phyloP scores from a whole-genome alignment of 2,888 invertebrate genomes.

The Mythimna albipuncta region DNA sequence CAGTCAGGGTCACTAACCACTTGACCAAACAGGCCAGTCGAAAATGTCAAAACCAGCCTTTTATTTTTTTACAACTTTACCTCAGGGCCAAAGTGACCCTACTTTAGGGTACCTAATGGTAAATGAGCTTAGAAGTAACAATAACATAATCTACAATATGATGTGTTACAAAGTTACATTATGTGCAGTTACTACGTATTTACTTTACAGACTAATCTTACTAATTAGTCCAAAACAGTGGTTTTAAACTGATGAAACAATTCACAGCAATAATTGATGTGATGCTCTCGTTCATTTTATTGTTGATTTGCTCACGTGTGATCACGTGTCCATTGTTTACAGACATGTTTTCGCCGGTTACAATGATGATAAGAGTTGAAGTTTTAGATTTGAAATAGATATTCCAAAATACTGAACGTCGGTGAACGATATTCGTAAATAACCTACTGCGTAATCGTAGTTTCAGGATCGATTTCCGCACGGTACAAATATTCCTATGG shows the following conservation, averaged over 20 bases:
- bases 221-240: neutral
- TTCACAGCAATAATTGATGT: neutral
- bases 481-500: too few relatives aligned
- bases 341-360: conserved; percentile 19
- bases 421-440: neutral
- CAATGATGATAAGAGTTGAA: neutral
- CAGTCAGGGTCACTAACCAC: too few relatives aligned
- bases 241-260: neutral
- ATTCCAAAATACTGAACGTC: neutral
- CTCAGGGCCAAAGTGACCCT: too few relatives aligned
- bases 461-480: too few relatives aligned
- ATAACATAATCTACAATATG: neutral
- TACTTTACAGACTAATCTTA: neutral
- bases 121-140: neutral
- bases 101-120: too few relatives aligned
- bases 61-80: too few relatives aligned
- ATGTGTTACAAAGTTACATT: conserved; percentile 3
- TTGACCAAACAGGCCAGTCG: too few relatives aligned
- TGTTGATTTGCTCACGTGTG: neutral
- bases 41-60: too few relatives aligned
- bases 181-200: conserved; percentile 5
- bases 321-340: too few relatives aligned
- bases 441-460: neutral
- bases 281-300: too few relatives aligned
- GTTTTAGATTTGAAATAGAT: neutral